phyloP scores from a whole-genome alignment of 2,888 invertebrate genomes.

The Tenthredo livida region DNA sequence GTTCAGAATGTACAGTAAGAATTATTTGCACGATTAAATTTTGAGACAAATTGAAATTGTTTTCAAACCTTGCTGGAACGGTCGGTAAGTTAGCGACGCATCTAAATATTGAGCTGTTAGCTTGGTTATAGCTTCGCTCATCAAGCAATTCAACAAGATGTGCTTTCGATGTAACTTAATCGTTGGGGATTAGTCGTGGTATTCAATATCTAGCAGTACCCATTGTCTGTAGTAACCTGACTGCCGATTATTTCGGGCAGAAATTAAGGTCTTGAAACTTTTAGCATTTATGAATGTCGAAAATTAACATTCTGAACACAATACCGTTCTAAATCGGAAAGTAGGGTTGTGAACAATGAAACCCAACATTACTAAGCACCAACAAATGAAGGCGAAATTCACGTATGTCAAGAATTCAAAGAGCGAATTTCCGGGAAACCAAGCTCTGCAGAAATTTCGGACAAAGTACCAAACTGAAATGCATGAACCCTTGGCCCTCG shows the following conservation, averaged over 20 bases:
- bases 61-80: too few relatives aligned
- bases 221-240: not conserved
- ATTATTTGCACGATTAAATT: too few relatives aligned
- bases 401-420: not conserved
- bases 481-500: not conserved
- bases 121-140: not conserved
- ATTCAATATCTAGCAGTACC: not conserved
- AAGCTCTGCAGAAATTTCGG: not conserved
- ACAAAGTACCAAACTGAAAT: not conserved
- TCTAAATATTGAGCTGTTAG: not conserved
- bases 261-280: not conserved
- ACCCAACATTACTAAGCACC: not conserved
- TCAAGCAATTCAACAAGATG: not conserved
- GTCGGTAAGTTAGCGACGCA: not conserved
- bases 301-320: not conserved
- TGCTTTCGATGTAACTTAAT: not conserved
- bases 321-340: not conserved
- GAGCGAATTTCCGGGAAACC: not conserved
- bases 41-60: not conserved
- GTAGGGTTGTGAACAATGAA: constrained; percentile 5
- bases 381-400: not conserved
- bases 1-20: too few relatives aligned
- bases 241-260: not conserved
- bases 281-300: not conserved
- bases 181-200: not conserved